Base-by-base conservation (phyloP, 1,140 invertebrate genomes). In the Orchesella cincta region DNA sequence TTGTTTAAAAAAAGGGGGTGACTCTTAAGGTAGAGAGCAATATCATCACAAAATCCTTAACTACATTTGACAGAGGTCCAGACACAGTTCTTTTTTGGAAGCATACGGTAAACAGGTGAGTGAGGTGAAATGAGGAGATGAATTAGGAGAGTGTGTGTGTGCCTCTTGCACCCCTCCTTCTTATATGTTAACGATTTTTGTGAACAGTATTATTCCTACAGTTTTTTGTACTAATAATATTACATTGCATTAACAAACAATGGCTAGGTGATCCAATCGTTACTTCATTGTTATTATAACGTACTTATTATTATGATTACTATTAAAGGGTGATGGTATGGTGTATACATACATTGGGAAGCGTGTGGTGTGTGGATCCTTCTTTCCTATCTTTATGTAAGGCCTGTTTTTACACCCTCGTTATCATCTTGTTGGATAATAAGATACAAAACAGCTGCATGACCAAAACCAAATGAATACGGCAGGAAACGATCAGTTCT, bases 391-490 rank as follows among this genome's bases (percentile, higher is more conserved):
- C 39, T 20, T 46, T 8, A 12, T 46, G 39, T 20, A 46, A 46
- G 8, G 39, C 29, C 12, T 67, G 23, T 29, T 12, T 67, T 26
- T 67, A 67, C 62, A 67, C 62, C 62, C 62, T 67, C 62, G 62
- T 67, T 67, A 67, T 67, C 62, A 67, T 67, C 62, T 67, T 67
- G 62, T 67, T 67, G 62, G 8, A 67, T 67, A 67, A 67, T 67
- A 67, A 67, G 62, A 67, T 67, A 67, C 26, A 67, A 67, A 67
- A 67, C 62, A 67, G 62, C 62, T 67, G 62, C 62, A 67, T 31
- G 62, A 33, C 62, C 62, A 67, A 67, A 26, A 29, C 29, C 62
- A 31, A 67, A 8, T 31, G 23, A 67, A 8, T 67, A 31, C 54
- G 62, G 62, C 62, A 67, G 62, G 62, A 67, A 67, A 67, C 31